phyloP scores from a whole-genome alignment of 2,888 invertebrate genomes.

The Nemapogon koenigi region DNA sequence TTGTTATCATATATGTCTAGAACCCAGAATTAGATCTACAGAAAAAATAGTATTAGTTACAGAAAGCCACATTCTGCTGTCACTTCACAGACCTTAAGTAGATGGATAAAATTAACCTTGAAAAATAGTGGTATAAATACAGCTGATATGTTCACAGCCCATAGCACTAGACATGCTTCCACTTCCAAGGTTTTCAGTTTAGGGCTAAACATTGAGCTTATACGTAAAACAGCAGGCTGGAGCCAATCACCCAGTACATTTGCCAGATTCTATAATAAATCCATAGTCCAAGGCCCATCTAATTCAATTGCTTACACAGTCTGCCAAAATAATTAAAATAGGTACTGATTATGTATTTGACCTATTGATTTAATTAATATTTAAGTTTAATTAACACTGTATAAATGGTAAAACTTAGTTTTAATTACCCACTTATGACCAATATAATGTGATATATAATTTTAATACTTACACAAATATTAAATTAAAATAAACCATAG shows the following conservation, averaged over 20 bases:
- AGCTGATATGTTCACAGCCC: conserved; percentile 12
- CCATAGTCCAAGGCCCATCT: conserved; percentile 4
- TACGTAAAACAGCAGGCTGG: conserved; percentile 19
- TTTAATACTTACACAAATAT: too few species aligned
- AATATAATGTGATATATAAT: too few species aligned
- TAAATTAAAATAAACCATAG: too few species aligned
- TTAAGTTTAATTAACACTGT: too few species aligned
- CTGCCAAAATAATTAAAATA: too few species aligned
- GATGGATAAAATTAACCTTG: conserved; percentile 17
- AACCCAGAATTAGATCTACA: conserved; percentile 1
- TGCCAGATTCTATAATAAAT: conserved; percentile 19
- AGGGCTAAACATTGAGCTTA: conserved; percentile 18
- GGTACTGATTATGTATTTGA: too few species aligned
- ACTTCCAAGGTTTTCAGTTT: conserved; percentile 18
- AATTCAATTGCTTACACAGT: conserved; percentile 8
- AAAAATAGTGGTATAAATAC: conserved; percentile 15
- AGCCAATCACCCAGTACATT: conserved; percentile 15
- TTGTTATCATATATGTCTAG: conserved; percentile 14
- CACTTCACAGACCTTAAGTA: conserved; percentile 16
- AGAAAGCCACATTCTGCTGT: conserved; percentile 13
- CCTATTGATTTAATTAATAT: too few species aligned
- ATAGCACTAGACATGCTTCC: conserved; percentile 20
- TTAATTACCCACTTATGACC: too few species aligned
- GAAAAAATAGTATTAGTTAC: conserved; percentile 8
- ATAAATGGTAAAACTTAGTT: too few species aligned